These are phyloP conservation scores for Limulus polyphemus DNA, from an alignment of 2,888 invertebrate species.

Conservation along the genomic window DNA sequence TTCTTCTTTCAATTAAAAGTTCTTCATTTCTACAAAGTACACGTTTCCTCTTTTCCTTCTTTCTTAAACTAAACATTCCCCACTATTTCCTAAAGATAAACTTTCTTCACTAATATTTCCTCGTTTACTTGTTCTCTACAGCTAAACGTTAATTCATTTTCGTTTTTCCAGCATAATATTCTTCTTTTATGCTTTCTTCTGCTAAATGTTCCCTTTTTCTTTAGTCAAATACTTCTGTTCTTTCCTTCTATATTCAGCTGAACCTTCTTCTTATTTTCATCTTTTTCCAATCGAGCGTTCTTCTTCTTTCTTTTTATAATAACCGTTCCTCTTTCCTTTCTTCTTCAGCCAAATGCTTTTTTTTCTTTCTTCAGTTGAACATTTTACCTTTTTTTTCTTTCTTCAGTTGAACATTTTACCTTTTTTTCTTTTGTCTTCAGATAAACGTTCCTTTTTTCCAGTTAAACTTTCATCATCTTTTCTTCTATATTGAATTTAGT, in stretches of 20 bases:
- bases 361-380: not conserved
- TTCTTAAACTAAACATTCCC: too few species aligned
- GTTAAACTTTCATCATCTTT: not conserved
- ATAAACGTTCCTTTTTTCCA: not conserved
- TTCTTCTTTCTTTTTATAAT: not conserved
- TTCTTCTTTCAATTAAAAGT: too few species aligned
- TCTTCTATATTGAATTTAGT: not conserved
- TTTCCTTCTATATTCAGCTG: too few species aligned
- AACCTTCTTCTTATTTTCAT: not conserved
- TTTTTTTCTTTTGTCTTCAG: not conserved
- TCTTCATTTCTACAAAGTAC: too few species aligned
- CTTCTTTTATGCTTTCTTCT: not conserved
- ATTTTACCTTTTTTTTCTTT: not conserved
- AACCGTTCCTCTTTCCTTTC: not conserved
- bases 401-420: not conserved
- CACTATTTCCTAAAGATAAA: too few species aligned
- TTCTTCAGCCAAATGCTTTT: not conserved
- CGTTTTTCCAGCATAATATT: not conserved
- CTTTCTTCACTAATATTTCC: too few species aligned
- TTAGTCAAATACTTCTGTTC: not conserved
- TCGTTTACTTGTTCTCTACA: not conserved
- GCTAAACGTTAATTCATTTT: not conserved
- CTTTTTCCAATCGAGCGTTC: not conserved
- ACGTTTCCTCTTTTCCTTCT: too few species aligned
- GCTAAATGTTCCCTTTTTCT: not conserved